These are phyloP conservation scores for Pseudorectes ferrugineus DNA, from an alignment of 2,113 vertebrate genomes.

Conservation along the genomic window DNA sequence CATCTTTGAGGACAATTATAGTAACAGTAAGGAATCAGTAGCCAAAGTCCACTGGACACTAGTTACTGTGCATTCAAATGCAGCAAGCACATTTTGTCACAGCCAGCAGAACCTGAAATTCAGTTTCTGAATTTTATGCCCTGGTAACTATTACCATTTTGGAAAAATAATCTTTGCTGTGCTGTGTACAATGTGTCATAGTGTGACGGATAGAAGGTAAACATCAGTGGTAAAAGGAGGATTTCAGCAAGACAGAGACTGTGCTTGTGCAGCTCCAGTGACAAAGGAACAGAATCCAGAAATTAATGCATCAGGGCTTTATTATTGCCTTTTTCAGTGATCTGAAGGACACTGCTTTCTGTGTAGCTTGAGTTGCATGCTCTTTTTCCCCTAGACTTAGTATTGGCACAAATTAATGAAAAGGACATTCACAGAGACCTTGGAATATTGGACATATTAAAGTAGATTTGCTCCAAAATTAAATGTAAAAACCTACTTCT, in stretches of 20 bases:
- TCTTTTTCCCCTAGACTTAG: neutral
- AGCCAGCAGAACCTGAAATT: neutral
- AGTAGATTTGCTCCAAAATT: neutral
- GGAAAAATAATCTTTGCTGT: neutral
- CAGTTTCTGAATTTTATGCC: neutral
- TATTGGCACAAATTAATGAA: neutral
- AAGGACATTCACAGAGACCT: neutral
- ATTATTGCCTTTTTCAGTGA: neutral
- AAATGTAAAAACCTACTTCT: neutral
- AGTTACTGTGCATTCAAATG: neutral
- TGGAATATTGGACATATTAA: neutral
- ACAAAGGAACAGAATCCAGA: neutral
- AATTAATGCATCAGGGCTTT: neutral
- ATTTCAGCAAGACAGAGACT: neutral
- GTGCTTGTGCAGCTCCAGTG: neutral
- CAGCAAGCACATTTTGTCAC: neutral
- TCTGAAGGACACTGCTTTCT: neutral
- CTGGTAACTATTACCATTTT: neutral
- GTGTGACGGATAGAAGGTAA: neutral
- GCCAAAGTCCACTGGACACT: neutral
- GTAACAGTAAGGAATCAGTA: neutral
- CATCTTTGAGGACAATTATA: conserved; percentile 42
- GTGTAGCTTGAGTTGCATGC: neutral
- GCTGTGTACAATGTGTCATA: neutral
- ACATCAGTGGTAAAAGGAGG: neutral